phyloP scores from a whole-genome alignment of 92 coral and sea anemone genomes.

The Porites rus region DNA sequence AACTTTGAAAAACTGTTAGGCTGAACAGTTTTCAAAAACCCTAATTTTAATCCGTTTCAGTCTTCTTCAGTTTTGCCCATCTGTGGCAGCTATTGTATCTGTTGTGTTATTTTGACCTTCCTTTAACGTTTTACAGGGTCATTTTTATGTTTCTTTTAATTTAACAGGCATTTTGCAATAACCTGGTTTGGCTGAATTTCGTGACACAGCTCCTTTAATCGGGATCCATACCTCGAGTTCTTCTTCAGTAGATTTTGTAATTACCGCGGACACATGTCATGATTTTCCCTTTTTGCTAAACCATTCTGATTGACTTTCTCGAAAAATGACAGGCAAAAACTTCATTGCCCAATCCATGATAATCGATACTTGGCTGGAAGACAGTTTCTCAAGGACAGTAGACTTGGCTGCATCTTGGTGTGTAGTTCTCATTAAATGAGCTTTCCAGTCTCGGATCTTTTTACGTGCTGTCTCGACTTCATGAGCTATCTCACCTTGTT shows the following conservation, averaged over 20 bases:
- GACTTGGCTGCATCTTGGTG: constrained; percentile 49
- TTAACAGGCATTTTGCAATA: too few relatives aligned
- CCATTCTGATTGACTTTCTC: constrained; percentile 3
- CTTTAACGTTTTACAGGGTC: too few relatives aligned
- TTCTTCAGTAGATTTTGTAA: neutral
- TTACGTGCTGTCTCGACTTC: constrained; percentile 24
- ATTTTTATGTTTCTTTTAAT: too few relatives aligned
- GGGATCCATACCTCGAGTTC: too few relatives aligned
- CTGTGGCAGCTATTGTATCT: too few relatives aligned
- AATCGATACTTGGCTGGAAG: neutral
- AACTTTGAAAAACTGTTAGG: too few relatives aligned
- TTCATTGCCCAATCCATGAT: constrained; percentile 33
- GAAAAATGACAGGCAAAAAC: constrained; percentile 9
- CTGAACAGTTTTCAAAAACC: too few relatives aligned
- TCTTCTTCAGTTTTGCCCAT: too few relatives aligned
- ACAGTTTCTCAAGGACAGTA: constrained; percentile 1
- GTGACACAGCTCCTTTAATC: too few relatives aligned
- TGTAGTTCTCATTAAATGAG: constrained; percentile 26
- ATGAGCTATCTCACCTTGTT: constrained; percentile 18
- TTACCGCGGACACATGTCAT: neutral
- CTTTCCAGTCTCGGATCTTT: constrained; percentile 33
- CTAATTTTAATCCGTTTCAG: too few relatives aligned
- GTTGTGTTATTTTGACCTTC: too few relatives aligned
- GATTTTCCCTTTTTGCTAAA: neutral
- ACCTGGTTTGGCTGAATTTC: too few relatives aligned